Base-by-base conservation (phyloP, 1,140 invertebrate species). In the Drosophila baimaii region DNA sequence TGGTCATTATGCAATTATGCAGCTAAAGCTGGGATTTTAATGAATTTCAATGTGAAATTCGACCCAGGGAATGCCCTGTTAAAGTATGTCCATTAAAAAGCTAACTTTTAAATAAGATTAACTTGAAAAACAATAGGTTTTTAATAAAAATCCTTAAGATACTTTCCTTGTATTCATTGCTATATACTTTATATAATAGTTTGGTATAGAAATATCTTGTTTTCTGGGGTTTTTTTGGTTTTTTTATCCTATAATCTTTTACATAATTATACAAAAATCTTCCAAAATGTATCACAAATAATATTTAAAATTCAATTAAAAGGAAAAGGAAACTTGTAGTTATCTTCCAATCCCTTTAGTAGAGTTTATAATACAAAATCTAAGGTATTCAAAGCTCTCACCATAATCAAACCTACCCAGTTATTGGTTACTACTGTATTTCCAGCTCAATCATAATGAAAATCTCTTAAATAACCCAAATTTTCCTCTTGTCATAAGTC, bases 1-100 rank as follows among this genome's bases (percentile, higher is more conserved):
- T 35, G 31, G 65, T 1, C 21, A 70, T 59, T 76, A 59, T 76
- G 73, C 47, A 76, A 76, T 35, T 41, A 33, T 52, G 29, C 37
- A 33, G 33, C 15, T 21, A 7, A 12, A 58, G 65, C 39, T 47
- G 61, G 17, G 37, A 71, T 41, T 52, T 41, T 49, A 29, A 57
- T 43, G 17, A 15, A 7, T 27, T 5, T 10, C 0, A 4, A 10
- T n/a, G n/a, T n/a, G n/a, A 27, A 35, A 29, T 4, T 27, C 8
- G 21, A 33, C 15, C 13, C 0, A 5, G n/a, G 13, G 4, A 9
- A 61, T 54, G 19, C 70, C 21, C 51, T 75, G 7, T 21, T 8
- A 2, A 3, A 46, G 9, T 21, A 15, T 29, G 2, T 8, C 31
- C 0, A 8, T 49, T 13, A 12, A 7, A 1, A n/a, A 12, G 17